Evolutionary conservation across 2,113 vertebrate genomes (phyloP).

Genomic region (Mungos mungo): DNA sequence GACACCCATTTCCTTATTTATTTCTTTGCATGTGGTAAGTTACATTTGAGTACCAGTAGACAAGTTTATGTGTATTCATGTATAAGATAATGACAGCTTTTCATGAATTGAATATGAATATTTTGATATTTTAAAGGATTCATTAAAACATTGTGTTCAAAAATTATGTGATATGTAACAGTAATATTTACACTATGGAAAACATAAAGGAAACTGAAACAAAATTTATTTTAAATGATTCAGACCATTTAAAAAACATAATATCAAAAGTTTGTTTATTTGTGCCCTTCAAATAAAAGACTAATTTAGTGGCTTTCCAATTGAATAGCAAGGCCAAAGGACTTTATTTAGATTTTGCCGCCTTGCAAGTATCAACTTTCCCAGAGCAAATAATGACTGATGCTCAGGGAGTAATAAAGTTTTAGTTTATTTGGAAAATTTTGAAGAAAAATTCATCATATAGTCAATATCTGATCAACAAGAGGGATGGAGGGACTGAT

Average conservation of each 20-base stretch:
- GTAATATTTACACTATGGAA: not conserved
- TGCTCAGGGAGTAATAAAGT: not conserved
- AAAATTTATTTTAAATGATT: not conserved
- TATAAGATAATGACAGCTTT: not conserved
- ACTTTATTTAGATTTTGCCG: conserved; percentile 34
- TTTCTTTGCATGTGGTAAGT: not conserved
- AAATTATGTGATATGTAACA: not conserved
- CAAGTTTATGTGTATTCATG: not conserved
- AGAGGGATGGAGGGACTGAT: not conserved
- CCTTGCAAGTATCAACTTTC: not conserved
- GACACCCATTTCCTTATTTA: not conserved
- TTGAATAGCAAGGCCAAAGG: not conserved
- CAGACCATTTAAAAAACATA: not conserved
- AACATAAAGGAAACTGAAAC: not conserved
- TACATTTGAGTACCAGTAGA: not conserved
- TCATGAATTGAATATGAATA: not conserved
- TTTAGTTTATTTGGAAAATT: conserved; percentile 37
- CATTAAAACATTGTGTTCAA: not conserved
- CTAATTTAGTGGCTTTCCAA: not conserved
- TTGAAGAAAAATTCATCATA: not conserved
- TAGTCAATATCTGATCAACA: not conserved
- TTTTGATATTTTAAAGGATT: conserved; percentile 30
- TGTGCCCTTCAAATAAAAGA: not conserved
- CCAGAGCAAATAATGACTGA: not conserved
- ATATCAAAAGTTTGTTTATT: not conserved